Conservation (phyloP, 2,797 vertebrate species). For the Peromyscus aztecus region DNA sequence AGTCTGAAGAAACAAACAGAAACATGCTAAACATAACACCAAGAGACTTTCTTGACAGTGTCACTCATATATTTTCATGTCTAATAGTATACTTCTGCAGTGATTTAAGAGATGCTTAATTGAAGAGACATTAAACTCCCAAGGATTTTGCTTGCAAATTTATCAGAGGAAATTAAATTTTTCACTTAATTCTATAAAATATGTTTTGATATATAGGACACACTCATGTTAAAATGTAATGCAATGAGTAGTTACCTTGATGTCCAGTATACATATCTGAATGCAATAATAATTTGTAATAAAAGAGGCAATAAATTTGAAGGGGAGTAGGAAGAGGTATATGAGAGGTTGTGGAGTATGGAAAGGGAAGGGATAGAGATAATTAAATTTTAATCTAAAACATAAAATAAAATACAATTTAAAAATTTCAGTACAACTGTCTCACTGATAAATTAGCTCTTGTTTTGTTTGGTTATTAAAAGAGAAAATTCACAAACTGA, state of each 20-base stretch:
- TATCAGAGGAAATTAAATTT: constrained; percentile 61
- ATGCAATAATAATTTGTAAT: neutral
- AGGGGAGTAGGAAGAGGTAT: too few species aligned
- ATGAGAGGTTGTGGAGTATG: neutral
- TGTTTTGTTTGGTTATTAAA: constrained; percentile 57
- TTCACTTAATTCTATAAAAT: constrained; percentile 65
- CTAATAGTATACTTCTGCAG: constrained; percentile 42
- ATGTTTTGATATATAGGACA: constrained; percentile 17
- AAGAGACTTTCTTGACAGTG: constrained; percentile 14
- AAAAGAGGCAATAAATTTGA: neutral
- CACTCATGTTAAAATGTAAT: constrained; percentile 33
- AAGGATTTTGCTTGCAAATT: constrained; percentile 49
- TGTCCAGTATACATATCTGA: neutral
- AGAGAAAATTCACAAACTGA: constrained; percentile 60
- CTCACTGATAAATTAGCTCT: constrained; percentile 48
- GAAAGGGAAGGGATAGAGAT: neutral
- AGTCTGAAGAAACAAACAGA: neutral
- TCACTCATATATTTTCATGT: neutral
- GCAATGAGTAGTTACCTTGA: neutral
- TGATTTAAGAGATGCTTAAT: constrained; percentile 28
- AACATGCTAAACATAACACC: constrained; percentile 2
- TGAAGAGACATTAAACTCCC: neutral
- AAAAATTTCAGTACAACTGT: neutral
- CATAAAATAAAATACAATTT: neutral
- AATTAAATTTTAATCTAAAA: neutral